Evolutionary conservation across 2,797 vertebrate species (phyloP), one percentile per base, ranked within the genome.

Genomic region (Chloroceryle amazona): DNA sequence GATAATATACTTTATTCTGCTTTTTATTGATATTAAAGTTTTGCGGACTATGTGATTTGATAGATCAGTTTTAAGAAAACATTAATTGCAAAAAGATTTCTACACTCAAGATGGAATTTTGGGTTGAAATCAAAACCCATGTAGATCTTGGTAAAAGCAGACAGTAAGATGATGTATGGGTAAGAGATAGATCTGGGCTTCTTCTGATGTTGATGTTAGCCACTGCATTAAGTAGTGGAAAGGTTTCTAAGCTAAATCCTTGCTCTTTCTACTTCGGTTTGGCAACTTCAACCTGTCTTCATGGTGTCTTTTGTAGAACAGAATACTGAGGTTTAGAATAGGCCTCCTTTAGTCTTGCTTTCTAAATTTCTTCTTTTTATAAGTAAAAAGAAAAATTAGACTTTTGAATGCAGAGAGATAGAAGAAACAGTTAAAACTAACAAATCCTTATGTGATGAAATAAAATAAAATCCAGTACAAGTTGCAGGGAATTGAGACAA

Each of bases 131-230:
- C 7, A 76, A 90, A 60, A 8, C 2, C 33, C 41, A 25, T n/a
- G n/a, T 44, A 71, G 42, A 60, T 44, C 61, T 70, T 60, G 39
- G 31, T 60, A 60, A 95, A 63, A 94, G 6, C 39, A 81, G n/a
- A 13, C 44, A 86, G 18, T 55, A 63, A 39, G 17, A 44, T 42
- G 42, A 58, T 76, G 21, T 19, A 67, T 60, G 4, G 26, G 5
- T 35, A 60, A 55, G 61, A 74, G 44, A 54, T 2, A 62, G 15
- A 60, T 70, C 19, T 82, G 17, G 13, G 28, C 3, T 80, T 62
- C 46, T 67, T 13, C 25, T 76, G 33, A 28, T 0, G 0, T 13
- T 68, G 7, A 14, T 9, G 1, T 81, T 63, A 61, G 60, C 52
- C 58, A 67, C 44, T 47, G n/a, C 10, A 67, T 3, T 41, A 74